phyloP scores from a whole-genome alignment of 2,888 invertebrate genomes.

The Leucophenga maculata region DNA sequence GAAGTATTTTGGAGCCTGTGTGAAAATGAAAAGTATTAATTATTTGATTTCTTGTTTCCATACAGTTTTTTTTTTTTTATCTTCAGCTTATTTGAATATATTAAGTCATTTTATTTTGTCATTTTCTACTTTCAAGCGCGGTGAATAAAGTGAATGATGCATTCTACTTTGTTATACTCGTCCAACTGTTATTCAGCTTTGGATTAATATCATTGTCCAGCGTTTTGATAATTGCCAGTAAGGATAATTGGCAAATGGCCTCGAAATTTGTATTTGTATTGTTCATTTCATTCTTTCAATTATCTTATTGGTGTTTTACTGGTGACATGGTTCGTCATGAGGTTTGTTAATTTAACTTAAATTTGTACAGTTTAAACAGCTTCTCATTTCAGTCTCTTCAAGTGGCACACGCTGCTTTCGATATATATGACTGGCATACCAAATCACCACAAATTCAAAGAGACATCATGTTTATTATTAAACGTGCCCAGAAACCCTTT shows the following conservation, averaged over 20 bases:
- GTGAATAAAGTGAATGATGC: conserved; percentile 50
- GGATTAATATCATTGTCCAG: conserved; percentile 63
- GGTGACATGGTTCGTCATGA: conserved; percentile 59
- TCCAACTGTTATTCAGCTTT: conserved; percentile 62
- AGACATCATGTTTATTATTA: conserved; percentile 59
- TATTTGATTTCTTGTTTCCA: no score
- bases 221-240: conserved; percentile 57
- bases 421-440: conserved; percentile 56
- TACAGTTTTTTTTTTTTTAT: not conserved
- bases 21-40: no score
- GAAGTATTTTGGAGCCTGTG: no score
- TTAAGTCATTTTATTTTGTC: not conserved
- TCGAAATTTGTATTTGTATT: conserved; percentile 60
- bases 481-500: conserved; percentile 60
- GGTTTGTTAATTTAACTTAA: conserved; percentile 44
- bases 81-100: no score
- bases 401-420: conserved; percentile 61
- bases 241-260: conserved; percentile 53
- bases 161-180: conserved; percentile 54
- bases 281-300: conserved; percentile 55
- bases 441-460: conserved; percentile 49
- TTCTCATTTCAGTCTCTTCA: conserved; percentile 54
- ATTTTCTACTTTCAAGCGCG: conserved; percentile 30
- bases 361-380: not conserved
- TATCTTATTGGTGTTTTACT: conserved; percentile 62